Evolutionary conservation across 2,888 invertebrate genomes (phyloP), one percentile per base, ranked within the genome.

Genomic region (Bombyx huttoni): DNA sequence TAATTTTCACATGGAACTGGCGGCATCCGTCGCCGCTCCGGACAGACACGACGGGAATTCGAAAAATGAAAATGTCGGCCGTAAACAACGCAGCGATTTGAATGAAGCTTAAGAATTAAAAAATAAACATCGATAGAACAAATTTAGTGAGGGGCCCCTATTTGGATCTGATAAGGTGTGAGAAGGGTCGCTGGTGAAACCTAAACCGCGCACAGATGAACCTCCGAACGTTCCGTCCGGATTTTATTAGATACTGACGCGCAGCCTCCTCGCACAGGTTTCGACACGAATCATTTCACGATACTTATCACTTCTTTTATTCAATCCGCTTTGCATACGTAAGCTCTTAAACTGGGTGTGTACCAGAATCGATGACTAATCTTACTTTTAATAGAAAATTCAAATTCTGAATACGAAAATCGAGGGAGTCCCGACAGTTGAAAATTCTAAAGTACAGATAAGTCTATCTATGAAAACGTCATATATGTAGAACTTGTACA

Each of bases 81-180:
- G 87, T 88, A 88, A 88, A 88, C 88, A 85, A 86, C 83, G 61
- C 70, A 83, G 78, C 80, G 79, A 87, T 88, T 88, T 86, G 86
- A 86, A 87, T 85, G 84, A 82, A 78, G 74, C 70, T 68, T 78
- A 74, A 75, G 78, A 80, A 78, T 77, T 77, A 81, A 84, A 85
- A 74, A 79, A 75, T 75, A 79, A 81, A 74, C 70, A 63, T 61
- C 63, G 58, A 70, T 68, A 74, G 78, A 80, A 87, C 85, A 81
- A 84, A 87, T 85, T 83, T 84, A 72, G 71, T 73, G 72, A 74
- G 79, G 74, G 73, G 75, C 69, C 68, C n/a, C 70, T 72, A 71
- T 70, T 73, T 71, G 68, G 81, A 83, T 82, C 78, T 70, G 87
- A 87, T 85, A 86, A 81, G 70, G 58, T 60, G 63, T 82, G 85